A percentile compares a stretch with the other conserved stretches of the same genome.
Conservation (phyloP, 2,888 invertebrate genomes). For the Abrostola triplasia region DNA sequence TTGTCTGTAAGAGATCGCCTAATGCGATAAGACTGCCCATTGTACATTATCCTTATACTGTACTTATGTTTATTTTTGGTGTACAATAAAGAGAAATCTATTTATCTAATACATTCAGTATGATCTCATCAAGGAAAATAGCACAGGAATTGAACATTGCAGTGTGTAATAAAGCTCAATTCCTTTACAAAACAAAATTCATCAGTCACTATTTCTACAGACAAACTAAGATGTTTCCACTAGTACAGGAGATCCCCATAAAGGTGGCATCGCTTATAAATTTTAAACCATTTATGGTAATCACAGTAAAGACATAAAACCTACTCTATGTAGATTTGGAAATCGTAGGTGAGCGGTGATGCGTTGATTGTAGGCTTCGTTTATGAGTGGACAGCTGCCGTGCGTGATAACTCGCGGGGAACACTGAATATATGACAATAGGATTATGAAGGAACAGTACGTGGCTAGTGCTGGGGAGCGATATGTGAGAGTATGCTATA, state of each 20-base stretch:
- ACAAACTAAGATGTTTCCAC: slow-evolving; percentile 2
- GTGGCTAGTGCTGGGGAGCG: background rate
- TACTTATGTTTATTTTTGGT: no score
- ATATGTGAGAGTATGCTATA: slow-evolving; percentile 4
- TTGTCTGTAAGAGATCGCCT: no score
- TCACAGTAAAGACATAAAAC: slow-evolving; percentile 42
- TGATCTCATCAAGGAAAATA: no score
- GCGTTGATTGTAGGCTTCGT: slow-evolving; percentile 29
- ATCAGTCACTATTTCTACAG: background rate
- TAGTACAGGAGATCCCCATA: slow-evolving; percentile 17
- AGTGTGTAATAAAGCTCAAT: no score
- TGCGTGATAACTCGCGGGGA: slow-evolving; percentile 33
- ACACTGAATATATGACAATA: slow-evolving; percentile 35
- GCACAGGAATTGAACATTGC: no score
- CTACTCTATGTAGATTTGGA: slow-evolving; percentile 31
- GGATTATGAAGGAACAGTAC: background rate
- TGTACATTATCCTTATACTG: no score
- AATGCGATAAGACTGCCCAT: no score
- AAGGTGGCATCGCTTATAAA: slow-evolving; percentile 34
- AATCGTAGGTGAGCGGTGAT: slow-evolving; percentile 6
- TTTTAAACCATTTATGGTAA: slow-evolving; percentile 48
- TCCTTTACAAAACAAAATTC: no score
- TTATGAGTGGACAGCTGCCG: slow-evolving; percentile 25
- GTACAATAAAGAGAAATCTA: no score
- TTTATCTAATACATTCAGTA: no score